A percentile compares a stretch with the other conserved stretches of the same genome.
These are phyloP conservation scores for Peromyscus polionotus DNA, from an alignment of 2,113 vertebrate genomes.

Conservation along the genomic window DNA sequence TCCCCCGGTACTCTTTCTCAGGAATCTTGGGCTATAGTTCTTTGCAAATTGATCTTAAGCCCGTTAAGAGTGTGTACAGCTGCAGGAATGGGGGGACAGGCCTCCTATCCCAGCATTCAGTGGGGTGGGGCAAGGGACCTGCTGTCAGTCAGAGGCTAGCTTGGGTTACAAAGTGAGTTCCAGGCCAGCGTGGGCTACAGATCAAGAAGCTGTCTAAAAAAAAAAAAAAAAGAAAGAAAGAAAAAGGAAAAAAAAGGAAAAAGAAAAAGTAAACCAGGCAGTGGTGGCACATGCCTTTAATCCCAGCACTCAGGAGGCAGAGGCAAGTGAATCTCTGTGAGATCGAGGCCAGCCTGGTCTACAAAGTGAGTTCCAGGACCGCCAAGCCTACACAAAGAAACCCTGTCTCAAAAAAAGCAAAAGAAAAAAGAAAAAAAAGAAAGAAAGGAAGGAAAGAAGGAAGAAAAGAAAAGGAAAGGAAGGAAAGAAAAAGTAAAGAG, in stretches of 20 bases:
- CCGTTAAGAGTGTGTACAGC: not conserved
- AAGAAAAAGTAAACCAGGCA: not conserved
- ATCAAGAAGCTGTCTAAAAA: not conserved
- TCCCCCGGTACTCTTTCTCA: not conserved
- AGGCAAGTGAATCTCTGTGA: not conserved
- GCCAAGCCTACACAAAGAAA: not conserved
- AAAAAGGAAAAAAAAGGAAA: not conserved
- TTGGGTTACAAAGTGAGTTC: not conserved
- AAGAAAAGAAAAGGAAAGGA: no score
- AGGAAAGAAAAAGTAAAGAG: not conserved
- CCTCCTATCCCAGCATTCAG: not conserved
- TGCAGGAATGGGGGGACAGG: not conserved
- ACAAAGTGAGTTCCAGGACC: not conserved
- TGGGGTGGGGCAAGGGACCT: no score
- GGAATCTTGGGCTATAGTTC: not conserved
- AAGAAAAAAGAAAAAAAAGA: not conserved
- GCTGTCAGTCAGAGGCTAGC: not conserved
- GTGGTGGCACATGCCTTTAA: not conserved
- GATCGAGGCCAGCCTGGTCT: not conserved
- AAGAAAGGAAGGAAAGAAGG: not conserved
- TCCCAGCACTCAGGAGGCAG: not conserved
- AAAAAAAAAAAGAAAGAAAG: not conserved
- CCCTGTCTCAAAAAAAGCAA: not conserved
- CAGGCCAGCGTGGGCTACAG: not conserved
- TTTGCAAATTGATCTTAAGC: slow-evolving; percentile 35